A percentile compares a stretch with the other conserved stretches of the same genome.
phyloP scores from a whole-genome alignment of 1,140 invertebrate genomes.

The Holotrichia oblita region DNA sequence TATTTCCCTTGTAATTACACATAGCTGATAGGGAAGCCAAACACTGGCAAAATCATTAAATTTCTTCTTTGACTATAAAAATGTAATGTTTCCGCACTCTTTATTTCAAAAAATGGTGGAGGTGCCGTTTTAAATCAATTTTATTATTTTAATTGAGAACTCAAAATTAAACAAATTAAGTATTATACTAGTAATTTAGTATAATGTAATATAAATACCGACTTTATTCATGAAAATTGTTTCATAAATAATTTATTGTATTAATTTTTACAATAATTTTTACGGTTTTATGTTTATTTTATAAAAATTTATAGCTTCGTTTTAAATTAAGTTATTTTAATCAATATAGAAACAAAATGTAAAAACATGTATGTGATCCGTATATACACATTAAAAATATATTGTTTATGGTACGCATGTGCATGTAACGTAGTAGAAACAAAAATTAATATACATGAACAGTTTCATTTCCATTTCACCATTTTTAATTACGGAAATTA shows the following conservation, averaged over 20 bases:
- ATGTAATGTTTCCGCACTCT: no score
- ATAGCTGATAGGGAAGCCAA: no score
- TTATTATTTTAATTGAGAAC: background rate
- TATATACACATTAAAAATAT: slow-evolving; percentile 11
- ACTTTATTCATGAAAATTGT: slow-evolving; percentile 23
- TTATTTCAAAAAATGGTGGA: background rate
- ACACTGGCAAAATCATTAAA: no score
- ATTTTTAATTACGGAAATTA: slow-evolving; percentile 39
- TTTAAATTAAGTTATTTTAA: slow-evolving; percentile 34
- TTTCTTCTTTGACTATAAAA: no score
- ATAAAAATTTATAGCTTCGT: slow-evolving; percentile 31
- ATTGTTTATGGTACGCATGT: slow-evolving; percentile 19
- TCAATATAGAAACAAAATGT: slow-evolving; percentile 24
- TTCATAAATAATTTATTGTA: slow-evolving; percentile 23
- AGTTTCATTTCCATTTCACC: slow-evolving; percentile 35
- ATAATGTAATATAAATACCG: background rate
- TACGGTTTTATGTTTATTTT: slow-evolving; percentile 21
- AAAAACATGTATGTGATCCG: background rate
- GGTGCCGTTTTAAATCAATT: background rate
- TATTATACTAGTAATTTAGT: background rate
- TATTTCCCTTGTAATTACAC: no score
- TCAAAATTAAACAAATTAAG: background rate
- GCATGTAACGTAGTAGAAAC: slow-evolving; percentile 17
- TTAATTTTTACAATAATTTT: slow-evolving; percentile 35
- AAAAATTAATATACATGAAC: slow-evolving; percentile 37